Conservation (phyloP, 2,113 vertebrate species). For the Cepphus grylle region DNA sequence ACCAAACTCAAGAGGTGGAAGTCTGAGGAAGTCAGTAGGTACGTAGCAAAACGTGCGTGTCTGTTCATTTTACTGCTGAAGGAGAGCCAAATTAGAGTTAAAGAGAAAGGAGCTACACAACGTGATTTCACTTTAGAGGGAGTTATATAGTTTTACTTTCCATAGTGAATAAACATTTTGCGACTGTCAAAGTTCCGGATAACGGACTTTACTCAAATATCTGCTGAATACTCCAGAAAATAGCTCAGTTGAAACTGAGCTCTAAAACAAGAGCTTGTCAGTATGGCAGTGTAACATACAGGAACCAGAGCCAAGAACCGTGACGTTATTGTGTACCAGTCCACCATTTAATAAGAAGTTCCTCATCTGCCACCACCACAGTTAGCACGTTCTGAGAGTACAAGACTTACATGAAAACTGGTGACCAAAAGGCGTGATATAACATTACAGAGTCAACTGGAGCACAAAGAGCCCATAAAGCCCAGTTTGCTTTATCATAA, state of each 20-base stretch:
- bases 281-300: accelerated
- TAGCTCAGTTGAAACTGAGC: accelerated
- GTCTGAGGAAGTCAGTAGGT: neutral
- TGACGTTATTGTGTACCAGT: accelerated
- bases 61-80: neutral
- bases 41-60: accelerated
- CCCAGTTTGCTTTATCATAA: neutral
- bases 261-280: neutral
- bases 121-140: neutral
- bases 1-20: neutral
- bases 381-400: accelerated
- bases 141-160: neutral
- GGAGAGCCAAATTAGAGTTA: neutral
- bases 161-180: neutral
- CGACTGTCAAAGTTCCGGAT: neutral
- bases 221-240: neutral
- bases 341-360: neutral
- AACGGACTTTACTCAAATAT: accelerated
- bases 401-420: neutral
- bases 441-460: neutral
- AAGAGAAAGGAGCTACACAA: neutral
- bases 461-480: neutral
- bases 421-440: neutral
- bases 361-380: neutral
- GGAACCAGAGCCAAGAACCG: neutral